Evolutionary conservation across 2,797 vertebrate species (phyloP).

Genomic region (Pantherophis alleghaniensis): DNA sequence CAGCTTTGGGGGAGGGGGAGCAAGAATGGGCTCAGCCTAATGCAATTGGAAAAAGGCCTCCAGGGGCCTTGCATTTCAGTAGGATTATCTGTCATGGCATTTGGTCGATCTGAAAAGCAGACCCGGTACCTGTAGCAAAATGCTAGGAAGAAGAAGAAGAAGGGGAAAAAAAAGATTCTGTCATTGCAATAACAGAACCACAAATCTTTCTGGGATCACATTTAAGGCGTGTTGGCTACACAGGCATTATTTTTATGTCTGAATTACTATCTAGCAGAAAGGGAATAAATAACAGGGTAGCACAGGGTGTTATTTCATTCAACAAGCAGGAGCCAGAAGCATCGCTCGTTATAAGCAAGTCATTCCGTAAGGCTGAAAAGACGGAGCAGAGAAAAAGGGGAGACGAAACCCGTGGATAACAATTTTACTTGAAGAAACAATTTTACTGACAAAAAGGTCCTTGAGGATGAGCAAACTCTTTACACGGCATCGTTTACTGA

Average conservation of each 20-base stretch:
- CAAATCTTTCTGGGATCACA: background rate
- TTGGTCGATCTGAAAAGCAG: background rate
- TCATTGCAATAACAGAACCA: background rate
- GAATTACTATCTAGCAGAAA: background rate
- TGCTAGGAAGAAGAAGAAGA: background rate
- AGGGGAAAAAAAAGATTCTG: background rate
- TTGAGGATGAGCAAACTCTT: background rate
- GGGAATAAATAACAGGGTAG: background rate
- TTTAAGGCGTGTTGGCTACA: background rate
- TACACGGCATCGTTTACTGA: background rate
- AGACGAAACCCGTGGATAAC: background rate
- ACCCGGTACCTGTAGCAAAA: background rate
- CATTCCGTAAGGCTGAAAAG: background rate
- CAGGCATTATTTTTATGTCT: background rate
- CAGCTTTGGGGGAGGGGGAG: background rate
- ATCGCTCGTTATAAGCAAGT: background rate
- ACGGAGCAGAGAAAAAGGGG: background rate
- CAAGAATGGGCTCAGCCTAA: background rate
- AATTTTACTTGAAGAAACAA: background rate
- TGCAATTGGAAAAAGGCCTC: background rate
- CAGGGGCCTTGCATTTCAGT: background rate
- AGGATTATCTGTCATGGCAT: background rate
- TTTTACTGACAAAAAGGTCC: background rate
- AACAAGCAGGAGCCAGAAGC: background rate
- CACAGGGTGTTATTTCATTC: background rate